Conservation (phyloP, 1,140 invertebrate genomes). For the Temnothorax nylanderi region DNA sequence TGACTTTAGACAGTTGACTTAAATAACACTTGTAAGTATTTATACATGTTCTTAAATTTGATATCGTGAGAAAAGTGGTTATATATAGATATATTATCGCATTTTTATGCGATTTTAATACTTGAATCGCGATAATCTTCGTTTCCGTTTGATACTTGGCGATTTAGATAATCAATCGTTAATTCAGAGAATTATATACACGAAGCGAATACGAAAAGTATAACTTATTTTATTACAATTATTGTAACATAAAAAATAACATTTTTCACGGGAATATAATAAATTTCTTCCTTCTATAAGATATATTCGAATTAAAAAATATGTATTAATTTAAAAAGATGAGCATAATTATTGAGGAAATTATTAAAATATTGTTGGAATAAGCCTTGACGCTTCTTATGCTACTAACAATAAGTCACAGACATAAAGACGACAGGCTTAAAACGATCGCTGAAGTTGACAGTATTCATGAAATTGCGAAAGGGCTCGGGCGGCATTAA, state of each 20-base stretch:
- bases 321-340: not conserved
- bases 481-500: slow-evolving; percentile 40
- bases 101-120: not conserved
- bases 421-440: not conserved
- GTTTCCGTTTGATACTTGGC: not conserved
- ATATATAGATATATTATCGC: not conserved
- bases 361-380: not conserved
- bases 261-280: not conserved
- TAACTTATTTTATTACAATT: not conserved
- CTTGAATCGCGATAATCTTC: not conserved
- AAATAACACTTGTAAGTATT: no score
- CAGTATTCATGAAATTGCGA: slow-evolving; percentile 23
- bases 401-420: not conserved
- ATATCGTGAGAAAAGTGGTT: not conserved
- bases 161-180: not conserved
- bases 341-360: not conserved
- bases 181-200: not conserved
- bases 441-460: slow-evolving; percentile 11
- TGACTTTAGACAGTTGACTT: not conserved
- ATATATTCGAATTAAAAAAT: not conserved
- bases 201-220: not conserved
- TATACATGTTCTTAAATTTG: not conserved
- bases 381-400: not conserved
- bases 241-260: not conserved
- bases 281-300: not conserved